Percentiles rank a stretch among this genome's conserved stretches.
Evolutionary conservation across 2,113 vertebrate genomes (phyloP).

Genomic region (Cettia cetti): DNA sequence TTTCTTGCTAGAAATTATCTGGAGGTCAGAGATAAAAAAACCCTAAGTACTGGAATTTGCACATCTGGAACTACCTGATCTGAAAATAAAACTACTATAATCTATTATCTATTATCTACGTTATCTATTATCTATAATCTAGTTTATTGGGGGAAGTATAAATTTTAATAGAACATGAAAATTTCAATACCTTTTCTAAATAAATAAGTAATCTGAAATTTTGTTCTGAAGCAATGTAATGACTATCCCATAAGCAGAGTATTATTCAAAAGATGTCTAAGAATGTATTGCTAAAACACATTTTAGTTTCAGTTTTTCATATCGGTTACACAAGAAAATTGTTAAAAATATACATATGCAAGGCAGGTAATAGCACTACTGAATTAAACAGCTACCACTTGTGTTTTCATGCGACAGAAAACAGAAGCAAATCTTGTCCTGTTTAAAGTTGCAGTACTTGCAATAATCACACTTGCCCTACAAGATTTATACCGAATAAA

Average conservation of each 20-base stretch:
- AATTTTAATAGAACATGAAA: conserved; percentile 29
- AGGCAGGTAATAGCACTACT: neutral
- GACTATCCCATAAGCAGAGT: neutral
- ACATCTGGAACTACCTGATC: neutral
- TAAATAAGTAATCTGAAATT: conserved; percentile 13
- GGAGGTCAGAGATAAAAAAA: neutral
- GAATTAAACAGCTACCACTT: neutral
- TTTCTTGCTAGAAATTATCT: neutral
- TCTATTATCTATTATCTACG: neutral
- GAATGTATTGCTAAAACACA: neutral
- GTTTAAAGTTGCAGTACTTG: neutral
- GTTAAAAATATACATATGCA: neutral
- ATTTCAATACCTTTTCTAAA: neutral
- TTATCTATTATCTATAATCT: neutral
- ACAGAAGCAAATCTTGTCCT: neutral
- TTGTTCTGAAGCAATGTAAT: neutral
- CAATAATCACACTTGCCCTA: neutral
- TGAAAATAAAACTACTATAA: neutral
- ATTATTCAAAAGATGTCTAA: neutral
- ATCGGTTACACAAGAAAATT: neutral
- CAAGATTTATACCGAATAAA: neutral
- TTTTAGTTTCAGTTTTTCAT: neutral
- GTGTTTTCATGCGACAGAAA: neutral
- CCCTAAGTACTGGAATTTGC: neutral
- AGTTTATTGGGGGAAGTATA: neutral